Evolutionary conservation across 2,888 invertebrate species (phyloP), one percentile per base, ranked within the genome.

Genomic region (Ochropleura plecta): DNA sequence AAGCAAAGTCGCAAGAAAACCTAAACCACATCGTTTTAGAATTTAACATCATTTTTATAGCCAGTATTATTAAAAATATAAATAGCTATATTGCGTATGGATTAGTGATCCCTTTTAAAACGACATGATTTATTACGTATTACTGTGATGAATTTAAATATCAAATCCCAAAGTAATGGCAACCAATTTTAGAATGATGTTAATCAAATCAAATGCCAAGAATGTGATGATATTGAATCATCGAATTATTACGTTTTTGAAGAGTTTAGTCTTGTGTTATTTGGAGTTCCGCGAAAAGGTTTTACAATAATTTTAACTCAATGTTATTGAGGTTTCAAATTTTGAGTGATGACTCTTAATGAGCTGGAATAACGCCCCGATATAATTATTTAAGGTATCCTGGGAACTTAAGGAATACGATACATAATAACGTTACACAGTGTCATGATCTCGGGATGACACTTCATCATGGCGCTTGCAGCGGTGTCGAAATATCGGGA

Each of bases 201-300:
- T 79, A 75, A 82, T 84, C 46, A 77, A 84, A 77, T 79, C 30
- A 76, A 84, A 87, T 82, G 76, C 51, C 78, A 74, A 63, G 51
- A 67, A 68, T 65, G 30, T 57, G 51, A 73, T 67, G 42, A 68
- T 70, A 57, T 72, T 66, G 73, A 73, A 73, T 76, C 49, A 71
- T 68, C 9, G n/a, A 67, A 59, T 62, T 63, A 42, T 68, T 69
- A 74, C 40, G 44, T 71, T 73, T 59, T 53, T 16, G n/a, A 64
- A n/a, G 1, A 57, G 9, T 79, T 76, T 53, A 49, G n/a, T 14
- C 3, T 49, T 20, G 18, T 40, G n/a, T 59, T 83, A 18, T 62
- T 71, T 73, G 12, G 55, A 55, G 60, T 79, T 79, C 73, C 66
- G 60, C 71, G 65, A 81, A 62, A 55, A 12, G 1, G 71, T 76